Conservation (phyloP, 2,113 vertebrate genomes). For the Ahaetulla prasina region DNA sequence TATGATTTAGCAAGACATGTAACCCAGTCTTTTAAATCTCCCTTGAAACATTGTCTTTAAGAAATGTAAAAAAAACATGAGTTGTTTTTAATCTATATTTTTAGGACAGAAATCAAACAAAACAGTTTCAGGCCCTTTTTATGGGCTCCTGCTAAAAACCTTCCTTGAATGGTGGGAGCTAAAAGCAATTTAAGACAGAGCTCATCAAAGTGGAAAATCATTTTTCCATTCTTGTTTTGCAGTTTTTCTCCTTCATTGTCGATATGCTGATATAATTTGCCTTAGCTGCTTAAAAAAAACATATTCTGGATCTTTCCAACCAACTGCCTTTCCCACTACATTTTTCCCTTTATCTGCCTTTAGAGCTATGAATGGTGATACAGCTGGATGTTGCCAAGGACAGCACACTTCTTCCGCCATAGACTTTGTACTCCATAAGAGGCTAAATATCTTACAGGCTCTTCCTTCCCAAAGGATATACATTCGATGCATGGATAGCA, state of each 20-base stretch:
- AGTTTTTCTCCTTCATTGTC: neutral
- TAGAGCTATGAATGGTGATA: no score
- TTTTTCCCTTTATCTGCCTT: neutral
- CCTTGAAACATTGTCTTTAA: neutral
- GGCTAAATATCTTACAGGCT: neutral
- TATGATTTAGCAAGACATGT: neutral
- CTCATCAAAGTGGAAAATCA: neutral
- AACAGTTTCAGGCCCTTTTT: neutral
- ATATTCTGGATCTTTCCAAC: neutral
- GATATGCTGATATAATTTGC: neutral
- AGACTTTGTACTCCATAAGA: neutral
- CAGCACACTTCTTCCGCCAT: neutral
- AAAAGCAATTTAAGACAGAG: neutral
- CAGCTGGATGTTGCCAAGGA: neutral
- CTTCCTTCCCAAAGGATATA: rapidly evolving
- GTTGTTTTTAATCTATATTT: neutral
- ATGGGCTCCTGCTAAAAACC: neutral
- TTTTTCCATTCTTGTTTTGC: neutral
- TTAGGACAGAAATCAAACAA: neutral
- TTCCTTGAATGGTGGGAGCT: neutral
- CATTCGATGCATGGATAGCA: neutral
- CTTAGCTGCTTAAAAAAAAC: neutral
- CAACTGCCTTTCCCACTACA: neutral
- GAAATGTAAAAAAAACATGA: neutral
- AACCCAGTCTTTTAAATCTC: neutral